phyloP scores from a whole-genome alignment of 2,113 vertebrate species.

The Halcyon senegalensis region DNA sequence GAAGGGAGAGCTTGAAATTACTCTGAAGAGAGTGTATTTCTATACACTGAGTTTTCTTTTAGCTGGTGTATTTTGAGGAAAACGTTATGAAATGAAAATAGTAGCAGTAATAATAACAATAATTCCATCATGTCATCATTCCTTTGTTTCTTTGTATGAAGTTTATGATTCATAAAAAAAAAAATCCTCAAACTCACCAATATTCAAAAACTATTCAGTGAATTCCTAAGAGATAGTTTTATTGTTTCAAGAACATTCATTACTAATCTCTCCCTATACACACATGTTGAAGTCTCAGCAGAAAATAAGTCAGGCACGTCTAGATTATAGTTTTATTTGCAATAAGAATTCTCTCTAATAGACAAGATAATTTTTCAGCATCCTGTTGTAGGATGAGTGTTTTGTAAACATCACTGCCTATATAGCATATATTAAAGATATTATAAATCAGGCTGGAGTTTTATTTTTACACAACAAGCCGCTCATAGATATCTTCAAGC shows the following conservation, averaged over 20 bases:
- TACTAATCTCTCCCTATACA: neutral
- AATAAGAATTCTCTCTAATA: neutral
- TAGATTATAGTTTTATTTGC: neutral
- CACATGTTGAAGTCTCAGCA: neutral
- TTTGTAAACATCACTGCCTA: neutral
- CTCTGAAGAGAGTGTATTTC: neutral
- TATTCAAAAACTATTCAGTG: neutral
- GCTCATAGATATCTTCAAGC: neutral
- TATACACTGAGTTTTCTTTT: neutral
- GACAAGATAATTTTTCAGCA: neutral
- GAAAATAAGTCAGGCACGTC: neutral
- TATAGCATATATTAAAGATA: neutral
- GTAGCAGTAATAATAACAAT: neutral
- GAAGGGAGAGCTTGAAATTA: neutral
- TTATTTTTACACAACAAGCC: neutral
- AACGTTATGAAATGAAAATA: neutral
- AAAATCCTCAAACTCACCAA: too few species aligned
- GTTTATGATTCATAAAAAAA: neutral
- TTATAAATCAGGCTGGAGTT: neutral
- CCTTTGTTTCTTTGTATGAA: neutral
- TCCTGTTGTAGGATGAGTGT: neutral
- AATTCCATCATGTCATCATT: accelerated
- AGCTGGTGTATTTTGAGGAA: neutral
- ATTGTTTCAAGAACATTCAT: neutral
- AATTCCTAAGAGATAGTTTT: neutral